phyloP scores from a whole-genome alignment of 2,888 invertebrate species.

The Ptilodon capucinus region DNA sequence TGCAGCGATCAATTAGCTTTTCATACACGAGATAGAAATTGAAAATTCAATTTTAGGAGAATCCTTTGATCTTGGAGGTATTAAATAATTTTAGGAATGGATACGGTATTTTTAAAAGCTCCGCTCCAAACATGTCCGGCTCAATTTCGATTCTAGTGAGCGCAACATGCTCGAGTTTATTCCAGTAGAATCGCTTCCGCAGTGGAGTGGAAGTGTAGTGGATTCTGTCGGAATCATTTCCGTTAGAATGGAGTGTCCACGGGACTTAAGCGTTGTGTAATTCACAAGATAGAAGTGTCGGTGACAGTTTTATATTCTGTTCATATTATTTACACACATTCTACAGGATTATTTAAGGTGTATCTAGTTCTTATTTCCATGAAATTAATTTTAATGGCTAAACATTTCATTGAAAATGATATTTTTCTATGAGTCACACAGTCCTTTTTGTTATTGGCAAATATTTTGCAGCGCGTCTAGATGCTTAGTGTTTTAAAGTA shows the following conservation, averaged over 20 bases:
- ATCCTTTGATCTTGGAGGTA: neutral
- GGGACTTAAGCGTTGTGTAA: slow-evolving; percentile 33
- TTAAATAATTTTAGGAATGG: neutral
- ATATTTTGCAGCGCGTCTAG: too few relatives aligned
- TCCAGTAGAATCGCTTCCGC: slow-evolving; percentile 16
- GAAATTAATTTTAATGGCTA: too few relatives aligned
- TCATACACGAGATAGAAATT: neutral
- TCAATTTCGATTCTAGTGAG: slow-evolving; percentile 17
- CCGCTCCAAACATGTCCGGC: neutral
- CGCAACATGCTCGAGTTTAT: slow-evolving; percentile 21
- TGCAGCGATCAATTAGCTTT: neutral
- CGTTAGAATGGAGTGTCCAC: slow-evolving; percentile 28
- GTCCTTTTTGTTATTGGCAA: too few relatives aligned
- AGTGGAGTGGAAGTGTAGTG: slow-evolving; percentile 23
- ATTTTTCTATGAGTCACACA: too few relatives aligned
- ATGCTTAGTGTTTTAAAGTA: too few relatives aligned
- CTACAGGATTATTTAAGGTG: too few relatives aligned
- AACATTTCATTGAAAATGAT: too few relatives aligned
- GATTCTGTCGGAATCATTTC: slow-evolving; percentile 26
- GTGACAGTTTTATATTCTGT: slow-evolving; percentile 33
- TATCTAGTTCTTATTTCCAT: too few relatives aligned
- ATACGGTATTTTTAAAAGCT: neutral
- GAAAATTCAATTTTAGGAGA: neutral
- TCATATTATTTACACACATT: too few relatives aligned
- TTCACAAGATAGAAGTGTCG: slow-evolving; percentile 27